A percentile compares a stretch with the other conserved stretches of the same genome.
These are phyloP conservation scores for Hozukius guyotensis DNA, from an alignment of 2,797 vertebrate species.

Conservation along the genomic window DNA sequence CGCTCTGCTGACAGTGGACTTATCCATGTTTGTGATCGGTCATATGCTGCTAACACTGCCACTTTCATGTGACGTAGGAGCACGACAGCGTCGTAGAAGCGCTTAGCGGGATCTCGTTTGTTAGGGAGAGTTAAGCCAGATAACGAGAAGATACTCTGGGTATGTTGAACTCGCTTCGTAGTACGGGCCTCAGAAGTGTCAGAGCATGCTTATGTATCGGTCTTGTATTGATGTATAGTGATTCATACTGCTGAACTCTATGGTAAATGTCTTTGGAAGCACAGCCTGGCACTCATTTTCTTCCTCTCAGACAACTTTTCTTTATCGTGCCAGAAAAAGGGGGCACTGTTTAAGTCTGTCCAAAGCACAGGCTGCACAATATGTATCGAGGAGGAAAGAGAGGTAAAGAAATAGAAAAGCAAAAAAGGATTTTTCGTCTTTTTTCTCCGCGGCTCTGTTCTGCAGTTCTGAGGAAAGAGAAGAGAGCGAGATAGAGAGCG, in stretches of 20 bases:
- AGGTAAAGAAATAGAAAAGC: background rate
- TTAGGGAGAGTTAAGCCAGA: fast-evolving
- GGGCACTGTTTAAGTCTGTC: constrained; percentile 10
- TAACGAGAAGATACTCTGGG: too few relatives aligned
- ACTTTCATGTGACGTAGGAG: too few relatives aligned
- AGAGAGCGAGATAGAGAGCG: background rate
- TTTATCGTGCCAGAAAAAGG: constrained; percentile 16
- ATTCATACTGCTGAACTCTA: constrained; percentile 16
- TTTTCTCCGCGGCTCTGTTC: background rate
- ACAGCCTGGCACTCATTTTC: constrained; percentile 4
- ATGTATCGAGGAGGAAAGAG: background rate
- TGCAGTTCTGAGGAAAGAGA: constrained; percentile 2
- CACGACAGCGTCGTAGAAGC: too few relatives aligned
- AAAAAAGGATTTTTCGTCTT: background rate
- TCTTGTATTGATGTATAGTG: background rate
- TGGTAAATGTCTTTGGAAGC: constrained; percentile 8
- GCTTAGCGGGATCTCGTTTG: too few relatives aligned
- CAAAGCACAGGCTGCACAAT: background rate
- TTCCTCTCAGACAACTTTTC: constrained; percentile 16
- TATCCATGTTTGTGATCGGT: too few relatives aligned
- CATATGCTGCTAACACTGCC: too few relatives aligned
- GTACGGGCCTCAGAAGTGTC: too few relatives aligned
- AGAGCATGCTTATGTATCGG: background rate
- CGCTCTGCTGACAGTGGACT: fast-evolving
- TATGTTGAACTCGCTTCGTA: too few relatives aligned